Evolutionary conservation across 2,113 vertebrate species (phyloP), one percentile per base, ranked within the genome.

Genomic region (Nerophis ophidion): DNA sequence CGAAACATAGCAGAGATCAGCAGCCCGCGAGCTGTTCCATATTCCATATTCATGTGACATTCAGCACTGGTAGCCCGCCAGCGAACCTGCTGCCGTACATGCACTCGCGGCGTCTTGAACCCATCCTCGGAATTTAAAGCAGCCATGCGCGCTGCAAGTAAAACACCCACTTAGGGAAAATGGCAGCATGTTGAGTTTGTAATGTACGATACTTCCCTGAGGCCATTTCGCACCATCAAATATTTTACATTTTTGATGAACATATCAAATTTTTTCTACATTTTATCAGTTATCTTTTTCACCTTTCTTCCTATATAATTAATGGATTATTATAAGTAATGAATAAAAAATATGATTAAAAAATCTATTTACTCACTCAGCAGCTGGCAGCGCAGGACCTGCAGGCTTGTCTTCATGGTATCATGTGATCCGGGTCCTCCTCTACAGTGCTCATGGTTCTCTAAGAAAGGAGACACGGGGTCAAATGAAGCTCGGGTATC

Each of bases 321-420:
- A 26, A 26, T 26, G 26, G 26, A 26, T 26, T 2, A 26, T 26
- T 26, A 26, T 26, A 26, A 26, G 26, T 26, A 38, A 38, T 38
- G 36, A 38, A 38, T 38, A 38, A 10, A 40, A 8, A 40, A 7
- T 9, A 40, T 9, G 5, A 49, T 49, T 26, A 26, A 10, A 4
- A 49, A 10, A 49, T 49, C 8, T 1, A 6, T 77, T 15, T 56
- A 95, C 97, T 94, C 93, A 99, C 97, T 93, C 92, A 97, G 93
- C 88, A 97, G 94, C 93, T 93, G 94, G 91, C 92, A 93, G 91
- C 89, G 93, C 92, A 97, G 94, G 92, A 93, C 94, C 92, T 93
- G 94, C 92, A 93, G 94, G 89, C 94, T 94, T 92, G 92, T 97
- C 97, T 98, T 99, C 96, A 99, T 99, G 96, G 93, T 99, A 97